phyloP scores from a whole-genome alignment of 2,113 vertebrate species.

The Planiliza haematocheilus region DNA sequence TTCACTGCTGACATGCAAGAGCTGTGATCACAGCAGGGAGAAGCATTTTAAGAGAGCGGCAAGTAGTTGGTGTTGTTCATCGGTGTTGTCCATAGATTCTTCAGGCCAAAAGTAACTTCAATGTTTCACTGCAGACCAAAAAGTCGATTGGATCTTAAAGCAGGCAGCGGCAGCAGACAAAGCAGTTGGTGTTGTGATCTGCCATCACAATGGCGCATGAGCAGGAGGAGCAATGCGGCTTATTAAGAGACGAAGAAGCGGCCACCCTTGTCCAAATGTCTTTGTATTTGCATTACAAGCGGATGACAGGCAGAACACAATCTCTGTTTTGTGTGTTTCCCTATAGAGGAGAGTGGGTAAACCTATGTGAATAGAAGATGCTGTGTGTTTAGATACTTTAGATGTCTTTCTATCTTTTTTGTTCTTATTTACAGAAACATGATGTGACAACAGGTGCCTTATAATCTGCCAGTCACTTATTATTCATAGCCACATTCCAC shows the following conservation, averaged over 20 bases:
- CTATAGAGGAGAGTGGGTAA: not conserved
- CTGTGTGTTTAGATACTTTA: no score
- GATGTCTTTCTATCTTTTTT: no score
- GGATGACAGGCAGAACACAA: not conserved
- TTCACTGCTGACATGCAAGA: not conserved
- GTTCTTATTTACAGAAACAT: no score
- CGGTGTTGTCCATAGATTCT: conserved; percentile 8
- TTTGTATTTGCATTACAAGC: not conserved
- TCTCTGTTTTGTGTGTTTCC: not conserved
- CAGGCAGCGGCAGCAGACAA: conserved; percentile 3
- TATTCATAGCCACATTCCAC: no score
- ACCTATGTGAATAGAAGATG: not conserved
- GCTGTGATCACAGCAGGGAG: no score
- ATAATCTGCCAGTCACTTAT: no score
- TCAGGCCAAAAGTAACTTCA: conserved; percentile 16
- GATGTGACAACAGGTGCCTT: no score
- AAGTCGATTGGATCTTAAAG: conserved; percentile 25
- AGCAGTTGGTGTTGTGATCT: conserved; percentile 14
- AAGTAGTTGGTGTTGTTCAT: conserved; percentile 10
- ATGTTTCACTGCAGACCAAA: conserved; percentile 2
- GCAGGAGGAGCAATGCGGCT: conserved; percentile 6
- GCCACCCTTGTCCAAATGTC: not conserved
- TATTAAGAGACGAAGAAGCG: conserved; percentile 2
- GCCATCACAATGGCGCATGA: not conserved
- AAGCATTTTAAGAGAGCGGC: not conserved